A percentile compares a stretch with the other conserved stretches of the same genome.
These are phyloP conservation scores for Lepidochrysops patricia DNA, from an alignment of 2,888 invertebrate species.

Conservation along the genomic window DNA sequence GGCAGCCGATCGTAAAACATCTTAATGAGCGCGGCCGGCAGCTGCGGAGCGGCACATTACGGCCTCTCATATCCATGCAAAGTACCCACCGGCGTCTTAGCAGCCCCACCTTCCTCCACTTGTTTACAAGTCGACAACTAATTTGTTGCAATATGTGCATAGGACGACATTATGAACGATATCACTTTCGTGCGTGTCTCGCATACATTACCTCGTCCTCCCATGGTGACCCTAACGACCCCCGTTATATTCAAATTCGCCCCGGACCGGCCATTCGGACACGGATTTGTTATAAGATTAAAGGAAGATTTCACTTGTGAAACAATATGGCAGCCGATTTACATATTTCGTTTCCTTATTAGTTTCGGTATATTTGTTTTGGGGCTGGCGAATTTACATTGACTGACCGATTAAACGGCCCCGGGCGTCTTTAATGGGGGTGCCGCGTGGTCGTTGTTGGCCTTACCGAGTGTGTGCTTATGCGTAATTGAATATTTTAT, in stretches of 20 bases:
- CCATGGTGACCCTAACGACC: conserved; percentile 59
- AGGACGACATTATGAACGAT: conserved; percentile 71
- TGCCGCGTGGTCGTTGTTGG: conserved; percentile 73
- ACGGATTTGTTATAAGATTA: conserved; percentile 76
- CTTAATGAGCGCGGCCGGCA: conserved; percentile 74
- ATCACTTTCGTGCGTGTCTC: conserved; percentile 70
- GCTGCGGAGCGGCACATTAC: conserved; percentile 72
- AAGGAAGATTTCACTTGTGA: conserved; percentile 76
- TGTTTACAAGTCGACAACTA: conserved; percentile 75
- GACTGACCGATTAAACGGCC: conserved; percentile 75
- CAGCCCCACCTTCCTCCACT: conserved; percentile 66
- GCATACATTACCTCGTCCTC: conserved; percentile 66
- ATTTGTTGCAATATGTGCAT: conserved; percentile 76
- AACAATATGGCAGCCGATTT: conserved; percentile 74
- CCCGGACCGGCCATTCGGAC: conserved; percentile 72
- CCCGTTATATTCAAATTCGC: conserved; percentile 70
- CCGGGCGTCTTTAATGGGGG: conserved; percentile 75
- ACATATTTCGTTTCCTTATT: conserved; percentile 76
- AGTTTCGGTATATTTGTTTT: conserved; percentile 75
- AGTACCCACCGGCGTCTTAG: conserved; percentile 69
- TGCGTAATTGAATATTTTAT: conserved; percentile 75
- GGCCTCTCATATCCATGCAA: conserved; percentile 75
- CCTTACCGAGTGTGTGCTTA: conserved; percentile 73
- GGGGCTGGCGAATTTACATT: conserved; percentile 72
- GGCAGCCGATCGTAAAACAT: conserved; percentile 74